phyloP scores from a whole-genome alignment of 2,797 vertebrate species.

The Cyclopterus lumpus region DNA sequence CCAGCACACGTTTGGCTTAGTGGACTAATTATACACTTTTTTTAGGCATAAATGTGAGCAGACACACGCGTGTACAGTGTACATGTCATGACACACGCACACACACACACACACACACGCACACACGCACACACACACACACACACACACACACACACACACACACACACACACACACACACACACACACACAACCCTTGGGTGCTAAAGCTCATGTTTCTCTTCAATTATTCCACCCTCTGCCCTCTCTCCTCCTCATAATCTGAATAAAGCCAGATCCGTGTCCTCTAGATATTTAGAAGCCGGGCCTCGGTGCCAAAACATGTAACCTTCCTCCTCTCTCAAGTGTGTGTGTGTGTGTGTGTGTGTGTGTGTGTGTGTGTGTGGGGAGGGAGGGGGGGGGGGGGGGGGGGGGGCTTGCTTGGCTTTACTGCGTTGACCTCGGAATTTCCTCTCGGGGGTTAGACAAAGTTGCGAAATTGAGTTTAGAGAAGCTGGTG shows the following conservation, averaged over 20 bases:
- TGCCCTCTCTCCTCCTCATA: conserved; percentile 61
- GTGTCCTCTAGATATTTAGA: conserved; percentile 76
- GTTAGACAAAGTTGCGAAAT: conserved; percentile 64
- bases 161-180: conserved; percentile 25
- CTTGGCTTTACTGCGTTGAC: conserved; percentile 44
- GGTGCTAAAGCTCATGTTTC: conserved; percentile 66
- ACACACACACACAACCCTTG: conserved; percentile 30
- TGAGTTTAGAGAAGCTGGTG: conserved; percentile 35
- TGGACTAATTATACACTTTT: conserved; percentile 56
- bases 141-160: no score
- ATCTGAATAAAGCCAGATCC: conserved; percentile 68
- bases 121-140: conserved; percentile 14
- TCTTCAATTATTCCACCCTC: conserved; percentile 74
- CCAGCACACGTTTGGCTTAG: conserved; percentile 39
- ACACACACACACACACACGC: not conserved
- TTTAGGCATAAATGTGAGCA: conserved; percentile 42
- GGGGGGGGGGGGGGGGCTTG: no score
- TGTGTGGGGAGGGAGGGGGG: conserved; percentile 24
- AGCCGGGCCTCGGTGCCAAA: conserved; percentile 62
- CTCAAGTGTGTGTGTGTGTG: conserved; percentile 49
- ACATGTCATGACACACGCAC: conserved; percentile 31
- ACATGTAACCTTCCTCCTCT: conserved; percentile 68
- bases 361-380: conserved; percentile 23
- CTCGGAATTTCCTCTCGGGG: conserved; percentile 48
- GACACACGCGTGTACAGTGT: conserved; percentile 34